Base-by-base conservation (phyloP, 2,888 invertebrate species). In the Hemithea aestivaria region DNA sequence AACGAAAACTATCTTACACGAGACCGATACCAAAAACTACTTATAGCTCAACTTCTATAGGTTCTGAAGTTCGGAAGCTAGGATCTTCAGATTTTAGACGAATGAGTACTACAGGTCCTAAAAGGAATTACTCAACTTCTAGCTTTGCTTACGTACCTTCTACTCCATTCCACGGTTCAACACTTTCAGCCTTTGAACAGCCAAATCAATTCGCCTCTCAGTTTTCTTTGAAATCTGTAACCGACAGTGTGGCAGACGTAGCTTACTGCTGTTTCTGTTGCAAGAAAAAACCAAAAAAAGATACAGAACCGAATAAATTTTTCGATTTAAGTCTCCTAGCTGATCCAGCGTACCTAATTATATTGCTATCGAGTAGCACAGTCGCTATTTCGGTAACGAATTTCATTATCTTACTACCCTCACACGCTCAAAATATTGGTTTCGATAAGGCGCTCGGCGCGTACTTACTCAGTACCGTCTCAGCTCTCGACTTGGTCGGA, bases 301-400 rank as follows among this genome's bases (percentile, higher is more conserved):
- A 69, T 0, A 61, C 62, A 0, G 74, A 74, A 10, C 70, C 73
- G 0, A 89, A 89, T 31, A 93, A 92, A 58, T 93, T 94, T 60
- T 93, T 95, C 54, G 95, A 95, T 58, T 64, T 93, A 1, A 88
- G 89, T 1, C 75, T 96, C 0, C 69, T 96, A 0, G 89, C 80
- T 42, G 94, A 96, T 65, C 94, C 95, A 0, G 87, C 94, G 10
- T 96, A 95, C 59, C 82, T 95, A 34, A 91, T 96, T 0, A 94
- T 96, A 34, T 70, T 96, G 5, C 89, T 95, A 41, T 95, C 95
- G 0, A 94, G 94, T 58, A 94, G 93, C 27, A 94, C 95, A 0
- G 95, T 94, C 27, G 96, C 95, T 2, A 94, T 96, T 40, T 94
- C 95, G 20, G 95, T 95, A 53, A 95, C 95, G 0, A 96, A 96